Evolutionary conservation across 2,797 vertebrate genomes (phyloP), one percentile per base, ranked within the genome.

Genomic region (Toxotes lorentzi): DNA sequence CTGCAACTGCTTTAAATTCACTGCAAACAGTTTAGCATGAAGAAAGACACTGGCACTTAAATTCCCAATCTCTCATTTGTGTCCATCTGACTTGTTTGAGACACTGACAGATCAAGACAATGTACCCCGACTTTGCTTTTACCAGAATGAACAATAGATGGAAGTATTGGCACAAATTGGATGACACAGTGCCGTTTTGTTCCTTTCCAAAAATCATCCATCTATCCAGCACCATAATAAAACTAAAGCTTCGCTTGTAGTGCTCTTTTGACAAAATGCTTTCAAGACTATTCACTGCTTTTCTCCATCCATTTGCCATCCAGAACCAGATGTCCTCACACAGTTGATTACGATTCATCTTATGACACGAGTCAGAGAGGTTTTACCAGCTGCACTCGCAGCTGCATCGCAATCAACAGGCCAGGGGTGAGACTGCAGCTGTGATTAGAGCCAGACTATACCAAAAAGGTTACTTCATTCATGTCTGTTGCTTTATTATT

Each of bases 331-430:
- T 93, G 90, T 90, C 82, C 70, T 66, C 24, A n/a, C 72, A 66
- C 64, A 76, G 84, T 83, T 93, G 90, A 93, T 93, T 91, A 84
- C 74, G 40, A 84, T 91, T 89, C 81, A 83, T 88, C 65, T 81
- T 88, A 72, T 81, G 81, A 80, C 77, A 73, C 4, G 16, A 78
- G 83, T 84, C 74, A 38, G 73, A 32, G 7, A 84, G 81, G 73
- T 79, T 84, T 86, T 38, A 75, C 81, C 86, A 92, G 87, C 90
- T 91, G 85, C 79, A 88, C 63, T 70, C 47, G 17, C 90, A 92
- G 90, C 92, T 92, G 91, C 88, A 91, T 77, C 13, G 47, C 86
- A 94, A 93, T 93, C 93, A 93, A 48, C 61, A 78, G 82, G 81
- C 74, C 82, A 83, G 67, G 54, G 78, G 83, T 88, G 76, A 86